Evolutionary conservation across 2,888 invertebrate genomes (phyloP), one percentile per base, ranked within the genome.

Genomic region (Pollenia griseotomentosa): DNA sequence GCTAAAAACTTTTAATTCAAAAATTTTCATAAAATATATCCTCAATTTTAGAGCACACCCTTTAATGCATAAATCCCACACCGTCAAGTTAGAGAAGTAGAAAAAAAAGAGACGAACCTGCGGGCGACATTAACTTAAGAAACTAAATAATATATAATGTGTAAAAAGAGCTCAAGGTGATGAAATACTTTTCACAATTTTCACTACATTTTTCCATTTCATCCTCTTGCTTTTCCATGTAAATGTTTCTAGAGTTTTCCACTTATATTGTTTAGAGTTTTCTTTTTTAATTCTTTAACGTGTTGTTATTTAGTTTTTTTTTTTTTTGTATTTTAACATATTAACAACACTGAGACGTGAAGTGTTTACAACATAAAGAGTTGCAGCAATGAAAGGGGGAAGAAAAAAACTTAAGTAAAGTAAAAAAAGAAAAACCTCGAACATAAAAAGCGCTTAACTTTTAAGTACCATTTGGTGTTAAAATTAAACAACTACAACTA

Each of bases 391-490:
- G 8, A 77, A 19, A 4, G 55, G 0, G 46, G 40, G 59, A 23
- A 5, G 23, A 68, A 59, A 68, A 12, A 40, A 33, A 16, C 3
- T 44, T 14, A 42, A n/a, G 51, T n/a, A 23, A 79, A 70, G 14
- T 48, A 77, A 40, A 77, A 73, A 73, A 71, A 55, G 61, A 46
- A 70, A 75, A 77, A 83, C 51, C 55, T 75, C 33, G 44, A 83
- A 87, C 81, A 84, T 61, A 84, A 74, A 75, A 81, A 74, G 63
- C 78, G 87, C 84, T 87, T 87, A 87, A 87, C 83, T 84, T 78
- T 87, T 84, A 87, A 87, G 87, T 87, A 87, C 81, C 81, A 84
- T 87, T 87, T 78, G 84, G 78, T 87, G 87, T 87, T 81, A 81
- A 78, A 87, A 81, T 78, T 81, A 87, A 79, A 84, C 12, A 78